Evolutionary conservation across 2,888 invertebrate genomes (phyloP).

Genomic region (Cheilosia urbana): DNA sequence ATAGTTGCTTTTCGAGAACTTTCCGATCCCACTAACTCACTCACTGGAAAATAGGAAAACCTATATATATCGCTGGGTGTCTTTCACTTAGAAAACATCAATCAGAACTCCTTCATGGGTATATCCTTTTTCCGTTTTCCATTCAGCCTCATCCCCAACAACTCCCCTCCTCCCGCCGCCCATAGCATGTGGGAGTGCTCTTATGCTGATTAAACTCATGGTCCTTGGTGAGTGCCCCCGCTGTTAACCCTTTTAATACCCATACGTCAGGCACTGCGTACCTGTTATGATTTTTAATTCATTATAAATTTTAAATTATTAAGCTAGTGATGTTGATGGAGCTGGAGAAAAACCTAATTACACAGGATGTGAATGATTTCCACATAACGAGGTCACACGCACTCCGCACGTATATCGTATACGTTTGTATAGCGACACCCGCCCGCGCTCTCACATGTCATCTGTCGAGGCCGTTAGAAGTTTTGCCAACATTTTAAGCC

Average conservation of each 20-base stretch:
- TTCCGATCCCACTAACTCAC: conserved; percentile 32
- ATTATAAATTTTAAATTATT: conserved; percentile 74
- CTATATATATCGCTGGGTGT: conserved; percentile 55
- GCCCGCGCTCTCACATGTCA: conserved; percentile 39
- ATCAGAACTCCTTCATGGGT: conserved; percentile 71
- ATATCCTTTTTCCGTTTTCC: conserved; percentile 65
- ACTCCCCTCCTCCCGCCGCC: too few relatives aligned
- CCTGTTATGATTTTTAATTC: conserved; percentile 74
- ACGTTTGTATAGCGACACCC: neutral
- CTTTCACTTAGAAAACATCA: conserved; percentile 75
- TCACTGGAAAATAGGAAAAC: conserved; percentile 51
- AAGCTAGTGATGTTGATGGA: conserved; percentile 17
- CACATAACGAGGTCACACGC: conserved; percentile 67
- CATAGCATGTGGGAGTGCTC: conserved; percentile 56
- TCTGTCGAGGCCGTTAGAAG: conserved; percentile 42
- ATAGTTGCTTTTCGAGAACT: conserved; percentile 49
- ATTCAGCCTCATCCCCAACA: neutral
- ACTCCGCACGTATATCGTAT: neutral
- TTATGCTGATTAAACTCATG: conserved; percentile 74
- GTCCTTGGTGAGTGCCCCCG: conserved; percentile 54
- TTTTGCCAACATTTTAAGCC: conserved; percentile 26
- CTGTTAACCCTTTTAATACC: conserved; percentile 64
- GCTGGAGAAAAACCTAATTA: conserved; percentile 58
- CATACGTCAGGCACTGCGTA: neutral
- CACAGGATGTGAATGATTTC: conserved; percentile 69